These are phyloP conservation scores for Prionailurus viverrinus DNA, from an alignment of 2,113 vertebrate genomes.

Conservation along the genomic window DNA sequence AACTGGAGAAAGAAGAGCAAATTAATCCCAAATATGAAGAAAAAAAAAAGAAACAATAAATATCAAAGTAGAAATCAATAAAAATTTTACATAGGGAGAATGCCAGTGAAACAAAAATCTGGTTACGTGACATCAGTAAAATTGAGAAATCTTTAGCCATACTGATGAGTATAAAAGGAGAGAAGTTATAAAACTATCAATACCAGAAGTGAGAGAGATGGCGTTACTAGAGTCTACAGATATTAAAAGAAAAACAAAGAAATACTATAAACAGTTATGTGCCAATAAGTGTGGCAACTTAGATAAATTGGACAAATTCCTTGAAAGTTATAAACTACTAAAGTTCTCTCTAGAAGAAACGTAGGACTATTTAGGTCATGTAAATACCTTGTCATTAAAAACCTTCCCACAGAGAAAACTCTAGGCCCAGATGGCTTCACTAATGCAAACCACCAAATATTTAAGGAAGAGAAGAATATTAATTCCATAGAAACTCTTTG, in stretches of 20 bases:
- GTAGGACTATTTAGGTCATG: background rate
- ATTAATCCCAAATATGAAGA: background rate
- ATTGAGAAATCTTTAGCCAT: background rate
- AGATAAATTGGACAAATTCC: background rate
- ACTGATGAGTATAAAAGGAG: background rate
- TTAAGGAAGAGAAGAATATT: background rate
- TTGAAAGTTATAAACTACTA: background rate
- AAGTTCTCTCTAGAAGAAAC: background rate
- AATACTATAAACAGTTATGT: background rate
- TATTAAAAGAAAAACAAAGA: background rate
- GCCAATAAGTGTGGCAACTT: background rate
- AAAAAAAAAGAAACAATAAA: background rate
- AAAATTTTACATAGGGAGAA: background rate
- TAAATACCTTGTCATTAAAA: background rate
- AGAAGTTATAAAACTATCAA: background rate
- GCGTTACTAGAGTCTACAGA: background rate
- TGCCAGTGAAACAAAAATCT: background rate
- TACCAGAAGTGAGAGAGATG: background rate
- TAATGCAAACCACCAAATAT: background rate
- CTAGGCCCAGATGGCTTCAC: background rate
- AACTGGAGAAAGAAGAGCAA: conserved; percentile 11
- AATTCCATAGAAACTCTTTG: background rate
- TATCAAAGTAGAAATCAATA: background rate
- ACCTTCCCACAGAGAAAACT: background rate
- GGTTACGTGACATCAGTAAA: background rate